A percentile compares a stretch with the other conserved stretches of the same genome.
Evolutionary conservation across 2,113 vertebrate genomes (phyloP).

Genomic region (Phylloscopus whistleri): DNA sequence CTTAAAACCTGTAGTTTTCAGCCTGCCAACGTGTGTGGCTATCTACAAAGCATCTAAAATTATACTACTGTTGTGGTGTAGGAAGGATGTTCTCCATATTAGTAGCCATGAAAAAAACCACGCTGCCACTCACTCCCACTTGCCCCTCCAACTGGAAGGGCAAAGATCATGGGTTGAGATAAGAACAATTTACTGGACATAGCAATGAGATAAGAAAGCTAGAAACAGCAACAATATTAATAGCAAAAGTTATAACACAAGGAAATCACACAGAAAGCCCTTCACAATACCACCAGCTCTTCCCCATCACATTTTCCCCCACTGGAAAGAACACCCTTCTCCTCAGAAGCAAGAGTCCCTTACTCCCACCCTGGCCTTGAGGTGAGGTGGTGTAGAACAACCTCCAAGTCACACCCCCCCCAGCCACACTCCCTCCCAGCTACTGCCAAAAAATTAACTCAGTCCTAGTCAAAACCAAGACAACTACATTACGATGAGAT

Average conservation of each 20-base stretch:
- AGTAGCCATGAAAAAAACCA: rapidly evolving
- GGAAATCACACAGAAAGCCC: background rate
- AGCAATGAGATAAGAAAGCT: background rate
- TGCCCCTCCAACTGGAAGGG: background rate
- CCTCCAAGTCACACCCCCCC: background rate
- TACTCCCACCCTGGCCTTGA: background rate
- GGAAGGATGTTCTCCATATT: background rate
- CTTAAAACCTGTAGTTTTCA: background rate
- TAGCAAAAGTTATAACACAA: background rate
- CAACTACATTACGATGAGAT: background rate
- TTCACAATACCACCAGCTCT: background rate
- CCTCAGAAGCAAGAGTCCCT: background rate
- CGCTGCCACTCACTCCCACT: too few relatives aligned
- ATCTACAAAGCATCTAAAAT: background rate
- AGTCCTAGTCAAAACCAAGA: background rate
- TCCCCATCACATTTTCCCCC: background rate
- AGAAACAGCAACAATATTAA: background rate
- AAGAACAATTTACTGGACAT: background rate
- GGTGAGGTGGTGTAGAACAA: background rate
- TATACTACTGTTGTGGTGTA: background rate
- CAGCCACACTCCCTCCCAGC: background rate
- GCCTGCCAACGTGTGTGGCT: background rate
- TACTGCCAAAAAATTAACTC: background rate
- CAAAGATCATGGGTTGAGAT: rapidly evolving
- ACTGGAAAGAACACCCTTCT: background rate